Percentiles rank a stretch among this genome's conserved stretches.
phyloP scores from a whole-genome alignment of 2,888 invertebrate genomes.

The Protodeltote pygarga region DNA sequence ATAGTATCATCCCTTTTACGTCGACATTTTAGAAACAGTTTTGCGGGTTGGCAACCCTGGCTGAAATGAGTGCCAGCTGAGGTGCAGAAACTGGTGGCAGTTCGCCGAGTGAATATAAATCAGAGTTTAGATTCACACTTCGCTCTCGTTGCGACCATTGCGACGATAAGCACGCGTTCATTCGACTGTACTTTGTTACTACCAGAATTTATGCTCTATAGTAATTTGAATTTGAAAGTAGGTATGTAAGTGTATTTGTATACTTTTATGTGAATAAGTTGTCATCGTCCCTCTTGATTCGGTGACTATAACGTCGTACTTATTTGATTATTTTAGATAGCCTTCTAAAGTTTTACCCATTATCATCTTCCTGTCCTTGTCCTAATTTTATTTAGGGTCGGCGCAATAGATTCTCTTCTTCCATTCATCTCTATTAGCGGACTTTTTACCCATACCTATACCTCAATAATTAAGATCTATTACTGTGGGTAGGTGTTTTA shows the following conservation, averaged over 20 bases:
- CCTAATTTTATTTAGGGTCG: too few species aligned
- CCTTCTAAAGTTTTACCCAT: too few species aligned
- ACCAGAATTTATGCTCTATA: slow-evolving; percentile 27
- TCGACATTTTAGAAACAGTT: slow-evolving; percentile 25
- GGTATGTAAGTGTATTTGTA: background rate
- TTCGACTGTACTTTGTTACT: slow-evolving; percentile 49
- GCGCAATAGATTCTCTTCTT: too few species aligned
- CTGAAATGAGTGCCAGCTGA: slow-evolving; percentile 45
- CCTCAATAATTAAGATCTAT: too few species aligned
- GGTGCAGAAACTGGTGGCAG: slow-evolving; percentile 54
- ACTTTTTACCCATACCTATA: too few species aligned
- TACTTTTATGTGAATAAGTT: too few species aligned
- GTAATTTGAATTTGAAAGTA: background rate
- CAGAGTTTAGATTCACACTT: slow-evolving; percentile 60
- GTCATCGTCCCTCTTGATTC: too few species aligned
- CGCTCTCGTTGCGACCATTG: slow-evolving; percentile 46
- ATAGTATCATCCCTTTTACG: slow-evolving; percentile 11
- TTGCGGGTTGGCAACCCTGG: slow-evolving; percentile 48
- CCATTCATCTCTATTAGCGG: too few species aligned
- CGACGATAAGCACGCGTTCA: slow-evolving; percentile 58
- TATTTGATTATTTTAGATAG: too few species aligned
- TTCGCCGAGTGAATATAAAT: slow-evolving; percentile 65
- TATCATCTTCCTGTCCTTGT: too few species aligned
- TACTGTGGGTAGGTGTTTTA: too few species aligned
- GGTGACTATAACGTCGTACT: too few species aligned